Conservation (phyloP, 2,797 vertebrate species). For the Acrossocheilus fasciatus region DNA sequence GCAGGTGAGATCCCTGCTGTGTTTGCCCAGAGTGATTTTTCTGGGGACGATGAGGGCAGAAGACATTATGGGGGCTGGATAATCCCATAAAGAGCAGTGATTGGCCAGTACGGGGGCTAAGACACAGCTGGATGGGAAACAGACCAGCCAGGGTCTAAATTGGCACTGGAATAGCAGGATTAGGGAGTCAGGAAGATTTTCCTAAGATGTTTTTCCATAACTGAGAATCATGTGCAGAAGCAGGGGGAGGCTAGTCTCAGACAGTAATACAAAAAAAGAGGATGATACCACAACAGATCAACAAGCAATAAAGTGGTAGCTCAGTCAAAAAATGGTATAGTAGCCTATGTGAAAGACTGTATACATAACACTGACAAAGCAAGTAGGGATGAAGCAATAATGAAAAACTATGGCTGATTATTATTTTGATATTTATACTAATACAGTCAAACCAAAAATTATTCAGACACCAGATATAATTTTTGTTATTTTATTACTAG, state of each 20-base stretch:
- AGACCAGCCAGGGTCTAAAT: constrained; percentile 42
- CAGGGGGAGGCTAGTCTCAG: not conserved
- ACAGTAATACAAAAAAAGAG: not conserved
- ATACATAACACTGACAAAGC: not conserved
- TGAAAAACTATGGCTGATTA: not conserved
- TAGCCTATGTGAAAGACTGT: not conserved
- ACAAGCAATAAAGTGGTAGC: not conserved
- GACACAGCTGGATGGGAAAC: constrained; percentile 49
- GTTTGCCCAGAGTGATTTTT: constrained; percentile 55
- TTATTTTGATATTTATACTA: not conserved
- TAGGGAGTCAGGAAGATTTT: constrained; percentile 69
- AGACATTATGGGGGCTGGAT: constrained; percentile 73
- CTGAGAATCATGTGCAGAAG: not conserved
- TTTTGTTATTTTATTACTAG: too few species aligned
- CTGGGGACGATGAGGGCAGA: constrained; percentile 67
- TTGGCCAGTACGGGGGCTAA: constrained; percentile 63
- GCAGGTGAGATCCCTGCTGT: constrained; percentile 35
- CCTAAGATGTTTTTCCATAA: constrained; percentile 36
- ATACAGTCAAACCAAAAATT: too few species aligned
- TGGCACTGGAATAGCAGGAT: constrained; percentile 59
- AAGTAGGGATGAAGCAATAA: not conserved
- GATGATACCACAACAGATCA: not conserved
- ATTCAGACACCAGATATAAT: too few species aligned
- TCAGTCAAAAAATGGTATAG: not conserved
- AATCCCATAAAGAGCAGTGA: constrained; percentile 83